Evolutionary conservation across 2,797 vertebrate genomes (phyloP).

Genomic region (Eulemur rubriventer): DNA sequence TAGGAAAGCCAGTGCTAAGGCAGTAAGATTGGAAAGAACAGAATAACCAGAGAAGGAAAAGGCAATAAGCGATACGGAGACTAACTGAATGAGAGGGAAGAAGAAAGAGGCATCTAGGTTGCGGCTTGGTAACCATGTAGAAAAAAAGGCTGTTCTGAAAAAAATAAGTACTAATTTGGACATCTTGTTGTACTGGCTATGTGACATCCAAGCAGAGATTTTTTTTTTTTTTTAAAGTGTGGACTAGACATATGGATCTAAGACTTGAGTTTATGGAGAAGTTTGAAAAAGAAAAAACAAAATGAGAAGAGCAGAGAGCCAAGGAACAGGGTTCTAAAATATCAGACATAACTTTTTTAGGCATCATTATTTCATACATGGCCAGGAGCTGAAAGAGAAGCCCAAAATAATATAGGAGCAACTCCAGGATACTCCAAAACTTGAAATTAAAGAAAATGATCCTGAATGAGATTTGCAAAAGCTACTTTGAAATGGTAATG

Average conservation of each 20-base stretch:
- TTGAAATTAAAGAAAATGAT: background rate
- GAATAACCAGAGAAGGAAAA: background rate
- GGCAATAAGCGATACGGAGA: background rate
- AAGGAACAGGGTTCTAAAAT: background rate
- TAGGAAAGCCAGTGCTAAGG: background rate
- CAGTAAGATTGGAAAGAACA: background rate
- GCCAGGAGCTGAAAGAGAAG: background rate
- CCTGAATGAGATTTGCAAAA: background rate
- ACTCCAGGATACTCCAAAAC: background rate
- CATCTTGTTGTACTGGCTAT: background rate
- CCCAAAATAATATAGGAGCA: background rate
- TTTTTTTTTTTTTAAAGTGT: background rate
- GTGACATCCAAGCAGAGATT: background rate
- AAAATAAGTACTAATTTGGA: background rate
- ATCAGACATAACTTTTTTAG: background rate
- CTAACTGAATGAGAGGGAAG: background rate
- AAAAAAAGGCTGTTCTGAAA: background rate
- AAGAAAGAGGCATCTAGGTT: background rate
- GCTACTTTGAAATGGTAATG: background rate
- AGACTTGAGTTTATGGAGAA: background rate
- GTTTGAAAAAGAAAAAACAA: background rate
- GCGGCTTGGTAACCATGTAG: background rate
- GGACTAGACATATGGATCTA: background rate
- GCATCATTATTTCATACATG: background rate
- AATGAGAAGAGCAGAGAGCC: background rate